These are phyloP conservation scores for Thaumetopoea pityocampa DNA, from an alignment of 1,140 invertebrate species.

Conservation along the genomic window DNA sequence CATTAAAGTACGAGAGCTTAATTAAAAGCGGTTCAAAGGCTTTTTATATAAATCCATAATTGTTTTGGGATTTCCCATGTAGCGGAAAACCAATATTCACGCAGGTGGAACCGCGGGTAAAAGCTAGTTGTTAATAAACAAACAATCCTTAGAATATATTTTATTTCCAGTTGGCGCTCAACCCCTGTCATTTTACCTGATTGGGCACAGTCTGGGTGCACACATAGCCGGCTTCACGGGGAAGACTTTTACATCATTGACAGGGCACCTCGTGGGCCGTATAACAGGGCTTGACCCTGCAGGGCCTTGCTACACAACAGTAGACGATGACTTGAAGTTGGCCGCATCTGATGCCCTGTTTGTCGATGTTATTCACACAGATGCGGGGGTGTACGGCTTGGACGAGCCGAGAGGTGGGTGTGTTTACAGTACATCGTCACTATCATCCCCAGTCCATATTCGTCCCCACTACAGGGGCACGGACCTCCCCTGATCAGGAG, in stretches of 20 bases:
- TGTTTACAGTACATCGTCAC: background rate
- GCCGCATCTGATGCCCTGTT: constrained; percentile 80
- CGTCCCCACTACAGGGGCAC: too few relatives aligned
- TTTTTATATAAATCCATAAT: too few relatives aligned
- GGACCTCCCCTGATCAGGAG: too few relatives aligned
- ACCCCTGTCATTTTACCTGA: constrained; percentile 79
- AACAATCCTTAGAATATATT: background rate
- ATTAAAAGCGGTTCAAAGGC: too few relatives aligned
- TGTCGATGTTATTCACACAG: constrained; percentile 86
- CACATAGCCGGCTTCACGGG: constrained; percentile 88
- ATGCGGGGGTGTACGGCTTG: constrained; percentile 76
- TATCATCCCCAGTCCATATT: too few relatives aligned
- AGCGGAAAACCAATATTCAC: too few relatives aligned
- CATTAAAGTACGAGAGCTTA: too few relatives aligned
- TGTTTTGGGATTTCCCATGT: too few relatives aligned
- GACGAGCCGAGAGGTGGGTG: constrained; percentile 46
- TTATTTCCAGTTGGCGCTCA: constrained; percentile 40
- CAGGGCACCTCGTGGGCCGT: constrained; percentile 62
- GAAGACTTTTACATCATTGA: constrained; percentile 57
- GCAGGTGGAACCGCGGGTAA: too few relatives aligned
- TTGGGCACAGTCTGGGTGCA: constrained; percentile 91
- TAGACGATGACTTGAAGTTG: constrained; percentile 75
- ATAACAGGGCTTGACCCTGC: constrained; percentile 85
- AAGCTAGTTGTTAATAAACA: too few relatives aligned
- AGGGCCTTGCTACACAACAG: constrained; percentile 79